Base-by-base conservation (phyloP, 2,113 vertebrate species). In the Cephalopterus ornatus region DNA sequence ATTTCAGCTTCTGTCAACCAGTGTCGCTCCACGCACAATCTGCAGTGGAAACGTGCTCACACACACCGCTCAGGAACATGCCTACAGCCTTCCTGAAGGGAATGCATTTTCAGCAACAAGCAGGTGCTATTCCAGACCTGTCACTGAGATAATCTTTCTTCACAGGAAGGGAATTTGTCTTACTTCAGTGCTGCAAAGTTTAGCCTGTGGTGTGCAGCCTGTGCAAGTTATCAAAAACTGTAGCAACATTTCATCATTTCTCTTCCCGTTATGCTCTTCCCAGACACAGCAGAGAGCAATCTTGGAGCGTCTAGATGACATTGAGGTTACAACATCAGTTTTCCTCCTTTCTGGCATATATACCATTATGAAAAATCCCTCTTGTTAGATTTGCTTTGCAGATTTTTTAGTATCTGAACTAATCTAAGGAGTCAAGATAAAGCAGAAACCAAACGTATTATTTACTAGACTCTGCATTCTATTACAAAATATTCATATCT, bases 11-110 rank as follows among this genome's bases (percentile, higher is more conserved):
- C 61, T 59, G 23, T 63, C 37, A 72, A 46, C 8, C 52, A 24
- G 8, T 0, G 1, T 5, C 0, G 0, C 27, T 85, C 87, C 63
- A 39, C 1, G 16, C 6, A n/a, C 33, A 39, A 46, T 59, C 49
- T 70, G 56, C 88, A 59, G 42, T 19, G 21, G 56, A 72, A 85
- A 55, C 19, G 11, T 5, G 27, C 39, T 92, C 24, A 12, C 39
- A 32, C 20, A 20, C 14, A 33, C 33, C 0, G 1, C 50, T 93
- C 22, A 39, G 66, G 41, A 91, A 35, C 12, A 12, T 42, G 46
- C 41, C 50, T 53, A 58, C 20, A 20, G 24, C 41, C 30, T 49
- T 79, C 41, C 68, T 83, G 41, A 91, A 88, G 49, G 24, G 22
- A 11, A 58, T 61, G 33, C 1, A 6, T 35, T 74, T 78, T 75